These are phyloP conservation scores for Neotoma lepida DNA, from an alignment of 2,113 vertebrate genomes.

Conservation along the genomic window DNA sequence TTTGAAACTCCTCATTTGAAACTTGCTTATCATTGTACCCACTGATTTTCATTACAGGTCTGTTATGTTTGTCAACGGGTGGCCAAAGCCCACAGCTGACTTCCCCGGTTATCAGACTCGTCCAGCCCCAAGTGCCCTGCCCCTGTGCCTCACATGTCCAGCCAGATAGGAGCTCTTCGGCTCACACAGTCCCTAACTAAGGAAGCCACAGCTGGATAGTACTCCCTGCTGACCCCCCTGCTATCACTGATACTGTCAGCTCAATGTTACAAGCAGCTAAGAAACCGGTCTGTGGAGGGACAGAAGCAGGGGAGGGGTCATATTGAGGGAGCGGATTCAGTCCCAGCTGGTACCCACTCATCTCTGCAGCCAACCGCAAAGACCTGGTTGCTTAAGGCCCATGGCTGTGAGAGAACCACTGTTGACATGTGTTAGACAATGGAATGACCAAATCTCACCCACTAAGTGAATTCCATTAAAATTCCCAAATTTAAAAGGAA, in stretches of 20 bases:
- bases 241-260: background rate
- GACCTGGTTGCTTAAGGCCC: background rate
- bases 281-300: background rate
- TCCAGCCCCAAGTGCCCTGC: slow-evolving; percentile 30
- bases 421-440: background rate
- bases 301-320: too few relatives aligned
- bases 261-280: slow-evolving; percentile 5
- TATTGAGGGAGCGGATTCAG: background rate
- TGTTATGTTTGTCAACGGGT: slow-evolving; percentile 62
- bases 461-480: background rate
- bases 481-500: background rate
- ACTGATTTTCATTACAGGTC: slow-evolving; percentile 73
- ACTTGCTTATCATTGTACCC: slow-evolving; percentile 71
- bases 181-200: background rate
- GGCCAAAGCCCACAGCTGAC: slow-evolving; percentile 56
- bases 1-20: slow-evolving; percentile 75
- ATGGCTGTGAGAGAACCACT: background rate
- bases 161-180: background rate
- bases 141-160: background rate
- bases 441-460: background rate
- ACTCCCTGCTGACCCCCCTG: background rate
- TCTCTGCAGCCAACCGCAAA: background rate
- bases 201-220: background rate
- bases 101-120: slow-evolving; percentile 67
- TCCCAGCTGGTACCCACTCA: background rate